Conservation (phyloP, 2,113 vertebrate genomes). For the Eulacestoma nigropectus region DNA sequence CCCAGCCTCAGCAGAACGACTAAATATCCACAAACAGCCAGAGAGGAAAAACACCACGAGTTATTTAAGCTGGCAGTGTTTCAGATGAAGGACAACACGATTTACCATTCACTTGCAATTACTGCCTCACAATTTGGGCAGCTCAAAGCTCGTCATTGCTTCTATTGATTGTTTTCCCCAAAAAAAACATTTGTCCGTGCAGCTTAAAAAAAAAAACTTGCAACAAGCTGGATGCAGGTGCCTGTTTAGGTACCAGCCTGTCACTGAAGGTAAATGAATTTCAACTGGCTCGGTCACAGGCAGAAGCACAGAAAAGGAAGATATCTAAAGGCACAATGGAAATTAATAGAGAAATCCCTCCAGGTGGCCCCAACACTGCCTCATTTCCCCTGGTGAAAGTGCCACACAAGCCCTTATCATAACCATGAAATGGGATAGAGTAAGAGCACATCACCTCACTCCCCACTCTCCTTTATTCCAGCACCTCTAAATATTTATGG, state of each 20-base stretch:
- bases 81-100: not conserved
- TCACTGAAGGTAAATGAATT: not conserved
- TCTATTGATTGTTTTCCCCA: not conserved
- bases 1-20: not conserved
- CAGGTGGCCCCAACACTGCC: not conserved
- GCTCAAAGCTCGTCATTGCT: fast-evolving
- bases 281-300: not conserved
- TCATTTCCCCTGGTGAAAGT: not conserved
- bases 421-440: not conserved
- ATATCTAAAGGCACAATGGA: not conserved
- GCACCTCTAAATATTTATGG: conserved; percentile 9
- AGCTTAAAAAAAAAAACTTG: not conserved
- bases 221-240: not conserved
- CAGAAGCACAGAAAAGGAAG: not conserved
- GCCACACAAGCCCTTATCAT: not conserved
- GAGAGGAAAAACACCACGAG: not conserved
- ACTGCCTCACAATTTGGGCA: not conserved
- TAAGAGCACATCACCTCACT: not conserved
- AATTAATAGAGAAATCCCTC: not conserved
- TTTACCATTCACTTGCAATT: not conserved
- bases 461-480: not conserved
- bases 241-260: not conserved
- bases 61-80: not conserved
- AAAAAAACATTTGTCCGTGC: not conserved
- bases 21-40: not conserved